phyloP scores from a whole-genome alignment of 2,797 vertebrate species.

The Mus caroli region DNA sequence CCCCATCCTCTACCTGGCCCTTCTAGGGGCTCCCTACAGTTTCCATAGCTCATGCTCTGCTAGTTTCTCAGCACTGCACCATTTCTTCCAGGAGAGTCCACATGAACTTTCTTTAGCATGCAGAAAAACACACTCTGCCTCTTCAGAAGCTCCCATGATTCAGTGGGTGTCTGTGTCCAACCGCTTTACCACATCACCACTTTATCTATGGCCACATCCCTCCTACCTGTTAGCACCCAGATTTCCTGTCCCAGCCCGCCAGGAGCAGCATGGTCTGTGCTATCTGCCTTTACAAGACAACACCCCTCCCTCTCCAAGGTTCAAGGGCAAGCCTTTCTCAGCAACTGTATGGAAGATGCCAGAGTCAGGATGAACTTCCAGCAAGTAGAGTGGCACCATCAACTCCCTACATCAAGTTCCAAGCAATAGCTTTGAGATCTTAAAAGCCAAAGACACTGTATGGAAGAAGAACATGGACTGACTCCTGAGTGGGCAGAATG shows the following conservation, averaged over 20 bases:
- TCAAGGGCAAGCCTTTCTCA: neutral
- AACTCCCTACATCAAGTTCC: neutral
- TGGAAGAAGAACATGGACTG: neutral
- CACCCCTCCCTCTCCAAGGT: neutral
- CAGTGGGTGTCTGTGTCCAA: no score
- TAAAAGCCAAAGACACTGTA: neutral
- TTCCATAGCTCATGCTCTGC: neutral
- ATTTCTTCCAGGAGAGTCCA: neutral
- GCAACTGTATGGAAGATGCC: neutral
- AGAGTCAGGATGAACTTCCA: neutral
- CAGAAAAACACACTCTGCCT: neutral
- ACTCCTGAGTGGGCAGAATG: neutral
- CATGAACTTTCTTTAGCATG: neutral
- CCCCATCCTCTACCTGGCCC: neutral
- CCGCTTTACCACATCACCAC: accelerated
- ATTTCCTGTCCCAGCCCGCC: neutral
- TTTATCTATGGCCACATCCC: neutral
- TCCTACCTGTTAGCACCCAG: neutral
- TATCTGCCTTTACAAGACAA: neutral
- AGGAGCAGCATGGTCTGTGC: neutral
- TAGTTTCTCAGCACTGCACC: neutral
- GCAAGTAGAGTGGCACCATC: neutral
- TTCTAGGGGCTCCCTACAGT: neutral
- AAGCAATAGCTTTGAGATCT: neutral
- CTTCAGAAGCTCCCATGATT: neutral